Base-by-base conservation (phyloP, 2,888 invertebrate genomes). In the Standfussiana lucernea region DNA sequence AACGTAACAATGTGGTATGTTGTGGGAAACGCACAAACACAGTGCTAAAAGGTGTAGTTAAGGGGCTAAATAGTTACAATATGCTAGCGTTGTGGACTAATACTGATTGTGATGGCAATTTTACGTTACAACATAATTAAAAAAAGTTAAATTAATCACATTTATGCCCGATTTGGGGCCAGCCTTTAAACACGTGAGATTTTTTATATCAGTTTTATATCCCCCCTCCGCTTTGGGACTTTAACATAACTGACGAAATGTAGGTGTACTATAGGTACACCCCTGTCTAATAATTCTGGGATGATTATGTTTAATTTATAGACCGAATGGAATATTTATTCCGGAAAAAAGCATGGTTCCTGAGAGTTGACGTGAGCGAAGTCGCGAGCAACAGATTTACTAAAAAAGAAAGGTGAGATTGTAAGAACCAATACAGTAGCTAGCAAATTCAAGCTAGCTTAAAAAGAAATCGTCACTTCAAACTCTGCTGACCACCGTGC, bases 1-100 rank as follows among this genome's bases (percentile, higher is more conserved):
- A 53, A 21, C 15, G 59, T 35, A 80, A 80, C 79, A 79, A 74
- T 66, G 42, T 10, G 21, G 0, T 5, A n/a, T 59, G 64, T 76
- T 47, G 82, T 69, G 79, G 73, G 72, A 74, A 73, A 50, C 15
- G 11, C n/a, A 40, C 35, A 35, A 69, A 59, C 59, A 32, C 3
- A 2, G 7, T 2, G 64, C 32, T 10, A 35, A 10, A 4, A 10
- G 4, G 11, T 10, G 28, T 8, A 32, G 75, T 7, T 47, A 67
- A 28, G 47, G 72, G 32, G 5, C 1, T 67, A 24, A 15, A 24
- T 32, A 11, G 53, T 53, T 11, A 1, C 32, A 15, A 15, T 45
- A 32, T 45, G 42, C 21, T 66, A 42, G 21, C 40, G n/a, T 13
- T 28, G 42, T 28, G 28, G 5, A 56, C 24, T 15, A n/a, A 13